Conservation (phyloP, 2,113 vertebrate genomes). For the Hydrochoerus hydrochaeris region DNA sequence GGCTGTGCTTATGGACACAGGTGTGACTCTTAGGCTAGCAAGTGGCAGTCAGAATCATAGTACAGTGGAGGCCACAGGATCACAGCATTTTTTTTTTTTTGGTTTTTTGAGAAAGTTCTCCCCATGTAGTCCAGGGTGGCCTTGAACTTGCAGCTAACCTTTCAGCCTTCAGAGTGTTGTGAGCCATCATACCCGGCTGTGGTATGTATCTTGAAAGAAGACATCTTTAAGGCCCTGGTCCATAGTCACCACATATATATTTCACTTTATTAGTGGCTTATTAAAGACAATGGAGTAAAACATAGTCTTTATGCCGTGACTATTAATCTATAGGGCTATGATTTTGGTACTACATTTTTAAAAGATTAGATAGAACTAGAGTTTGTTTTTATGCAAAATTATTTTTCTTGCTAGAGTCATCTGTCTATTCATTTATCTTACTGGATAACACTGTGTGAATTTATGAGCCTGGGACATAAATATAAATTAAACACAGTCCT, state of each 20-base stretch:
- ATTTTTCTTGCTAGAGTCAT: background rate
- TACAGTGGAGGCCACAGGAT: fast-evolving
- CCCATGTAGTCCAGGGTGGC: background rate
- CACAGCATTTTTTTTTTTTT: background rate
- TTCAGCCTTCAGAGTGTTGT: background rate
- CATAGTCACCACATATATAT: background rate
- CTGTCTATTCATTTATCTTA: background rate
- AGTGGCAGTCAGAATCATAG: background rate
- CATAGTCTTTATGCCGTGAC: background rate
- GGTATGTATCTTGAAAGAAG: background rate
- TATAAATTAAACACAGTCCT: background rate
- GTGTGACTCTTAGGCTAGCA: background rate
- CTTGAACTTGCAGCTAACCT: too few species aligned
- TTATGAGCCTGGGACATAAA: background rate
- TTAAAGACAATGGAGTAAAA: background rate
- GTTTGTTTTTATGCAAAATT: background rate
- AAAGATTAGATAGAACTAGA: background rate
- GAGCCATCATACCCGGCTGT: background rate
- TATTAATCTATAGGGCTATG: background rate
- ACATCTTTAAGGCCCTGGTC: background rate
- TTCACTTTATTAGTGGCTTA: background rate
- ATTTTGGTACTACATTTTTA: background rate
- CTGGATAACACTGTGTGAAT: background rate
- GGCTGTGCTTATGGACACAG: fast-evolving
- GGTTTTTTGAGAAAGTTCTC: background rate